Evolutionary conservation across 2,113 vertebrate genomes (phyloP), one percentile per base, ranked within the genome.

Genomic region (Proterorhinus semilunaris): DNA sequence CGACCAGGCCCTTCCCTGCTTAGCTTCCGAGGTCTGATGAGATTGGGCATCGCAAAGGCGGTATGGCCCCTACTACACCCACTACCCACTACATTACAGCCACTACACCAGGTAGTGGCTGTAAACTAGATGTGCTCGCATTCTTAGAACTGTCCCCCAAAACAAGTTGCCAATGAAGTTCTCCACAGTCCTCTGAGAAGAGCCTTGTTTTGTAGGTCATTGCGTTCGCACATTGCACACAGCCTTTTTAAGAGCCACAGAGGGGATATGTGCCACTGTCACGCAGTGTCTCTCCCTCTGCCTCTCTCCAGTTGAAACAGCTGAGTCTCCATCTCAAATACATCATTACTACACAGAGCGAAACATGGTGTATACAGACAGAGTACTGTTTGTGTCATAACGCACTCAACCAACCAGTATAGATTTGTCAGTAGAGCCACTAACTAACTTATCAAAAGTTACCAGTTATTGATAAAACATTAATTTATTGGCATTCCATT

Each of bases 171-270:
- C 51, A 42, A 59, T 62, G 36, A 66, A 65, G 57, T 67, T 67
- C n/a, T 74, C 42, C 0, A 1, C 59, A 45, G 11, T 74, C 63
- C 44, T 21, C 44, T 44, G 73, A 11, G 15, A 63, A 74, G 68
- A 66, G 48, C n/a, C 12, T 53, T 8, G 63, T 79, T 78, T 80
- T 88, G 78, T 54, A 75, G 82, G 83, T 84, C 76, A 84, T 57
- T 13, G 61, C 65, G 68, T 63, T 75, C 50, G 8, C 63, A 66
- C 72, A 71, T 72, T 74, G 75, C 66, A 79, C 59, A 45, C 44
- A 57, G 47, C 50, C 72, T 64, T 78, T 75, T 72, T 59, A 76
- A 75, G 73, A 78, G 68, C 74, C 77, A 73, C 77, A 53, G 76
- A 74, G 57, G 70, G 64, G 68, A 76, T 74, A 71, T 69, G 57